phyloP scores from a whole-genome alignment of 2,888 invertebrate species.

The Slavum lentiscoides region DNA sequence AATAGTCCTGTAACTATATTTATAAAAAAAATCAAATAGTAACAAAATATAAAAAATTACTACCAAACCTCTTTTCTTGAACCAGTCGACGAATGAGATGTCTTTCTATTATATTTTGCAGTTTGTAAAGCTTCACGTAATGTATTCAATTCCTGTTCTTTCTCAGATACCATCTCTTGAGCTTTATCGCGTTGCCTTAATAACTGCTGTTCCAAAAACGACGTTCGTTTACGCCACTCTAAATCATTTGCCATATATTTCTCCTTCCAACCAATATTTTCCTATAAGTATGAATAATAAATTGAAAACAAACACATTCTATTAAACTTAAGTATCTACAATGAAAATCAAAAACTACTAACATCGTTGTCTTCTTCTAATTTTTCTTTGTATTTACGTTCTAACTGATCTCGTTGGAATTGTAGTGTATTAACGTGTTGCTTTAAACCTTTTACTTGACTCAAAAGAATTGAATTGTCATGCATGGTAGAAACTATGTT shows the following conservation, averaged over 20 bases:
- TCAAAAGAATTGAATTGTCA: conserved; percentile 26
- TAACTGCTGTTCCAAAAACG: conserved; percentile 72
- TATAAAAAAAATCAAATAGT: conserved; percentile 15
- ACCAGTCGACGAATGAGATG: conserved; percentile 44
- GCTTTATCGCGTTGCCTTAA: conserved; percentile 81
- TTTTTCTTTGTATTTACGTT: conserved; percentile 67
- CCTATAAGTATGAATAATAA: conserved; percentile 28
- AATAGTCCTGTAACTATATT: conserved; percentile 42
- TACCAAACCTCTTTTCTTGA: conserved; percentile 41
- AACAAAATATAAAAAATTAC: not conserved
- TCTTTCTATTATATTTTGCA: conserved; percentile 42
- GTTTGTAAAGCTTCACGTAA: conserved; percentile 60
- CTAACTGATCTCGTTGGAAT: conserved; percentile 68
- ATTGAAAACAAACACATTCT: not conserved
- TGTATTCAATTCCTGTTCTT: conserved; percentile 73
- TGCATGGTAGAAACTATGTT: conserved; percentile 2
- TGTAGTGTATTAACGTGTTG: conserved; percentile 70
- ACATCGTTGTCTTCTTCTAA: conserved; percentile 66
- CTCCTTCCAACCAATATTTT: conserved; percentile 55
- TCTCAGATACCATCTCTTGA: conserved; percentile 75
- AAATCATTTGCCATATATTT: conserved; percentile 62
- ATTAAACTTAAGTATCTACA: not conserved
- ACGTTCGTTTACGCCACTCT: conserved; percentile 60
- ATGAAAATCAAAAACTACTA: conserved; percentile 20
- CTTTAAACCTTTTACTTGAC: conserved; percentile 69